A percentile compares a stretch with the other conserved stretches of the same genome.
These are phyloP conservation scores for Bubalus kerabau DNA, from an alignment of 2,113 vertebrate species.

Conservation along the genomic window DNA sequence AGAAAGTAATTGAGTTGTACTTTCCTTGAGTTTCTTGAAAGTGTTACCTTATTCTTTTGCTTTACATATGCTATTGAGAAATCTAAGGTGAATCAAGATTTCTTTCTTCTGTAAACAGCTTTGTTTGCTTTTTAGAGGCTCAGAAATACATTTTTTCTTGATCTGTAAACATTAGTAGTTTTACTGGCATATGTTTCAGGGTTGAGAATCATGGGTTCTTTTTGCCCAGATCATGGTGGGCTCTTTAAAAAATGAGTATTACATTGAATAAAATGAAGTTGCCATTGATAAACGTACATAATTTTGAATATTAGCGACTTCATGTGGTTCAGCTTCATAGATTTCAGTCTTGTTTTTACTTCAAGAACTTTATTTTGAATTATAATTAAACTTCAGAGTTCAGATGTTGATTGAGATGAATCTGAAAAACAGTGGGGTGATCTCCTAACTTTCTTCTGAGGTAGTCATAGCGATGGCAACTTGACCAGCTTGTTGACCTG, in stretches of 20 bases:
- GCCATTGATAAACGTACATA: background rate
- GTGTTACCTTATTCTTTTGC: background rate
- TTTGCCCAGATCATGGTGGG: background rate
- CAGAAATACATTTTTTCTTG: background rate
- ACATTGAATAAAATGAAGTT: background rate
- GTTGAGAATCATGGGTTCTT: background rate
- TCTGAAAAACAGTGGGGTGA: background rate
- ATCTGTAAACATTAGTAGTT: too few relatives aligned
- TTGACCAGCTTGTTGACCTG: background rate
- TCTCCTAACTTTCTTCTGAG: background rate
- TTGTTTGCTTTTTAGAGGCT: background rate
- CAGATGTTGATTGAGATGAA: background rate
- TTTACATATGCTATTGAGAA: background rate
- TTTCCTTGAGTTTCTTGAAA: background rate
- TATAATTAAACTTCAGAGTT: background rate
- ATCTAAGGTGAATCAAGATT: background rate
- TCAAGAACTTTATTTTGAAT: background rate
- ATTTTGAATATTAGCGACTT: background rate
- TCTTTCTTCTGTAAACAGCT: background rate
- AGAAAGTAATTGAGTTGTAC: background rate
- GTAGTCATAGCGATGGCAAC: background rate
- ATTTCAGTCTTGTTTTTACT: background rate
- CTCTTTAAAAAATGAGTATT: background rate
- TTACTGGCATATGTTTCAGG: background rate
- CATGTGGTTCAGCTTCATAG: background rate